phyloP scores from a whole-genome alignment of 1,140 invertebrate genomes.

The Eulimnadia texana region DNA sequence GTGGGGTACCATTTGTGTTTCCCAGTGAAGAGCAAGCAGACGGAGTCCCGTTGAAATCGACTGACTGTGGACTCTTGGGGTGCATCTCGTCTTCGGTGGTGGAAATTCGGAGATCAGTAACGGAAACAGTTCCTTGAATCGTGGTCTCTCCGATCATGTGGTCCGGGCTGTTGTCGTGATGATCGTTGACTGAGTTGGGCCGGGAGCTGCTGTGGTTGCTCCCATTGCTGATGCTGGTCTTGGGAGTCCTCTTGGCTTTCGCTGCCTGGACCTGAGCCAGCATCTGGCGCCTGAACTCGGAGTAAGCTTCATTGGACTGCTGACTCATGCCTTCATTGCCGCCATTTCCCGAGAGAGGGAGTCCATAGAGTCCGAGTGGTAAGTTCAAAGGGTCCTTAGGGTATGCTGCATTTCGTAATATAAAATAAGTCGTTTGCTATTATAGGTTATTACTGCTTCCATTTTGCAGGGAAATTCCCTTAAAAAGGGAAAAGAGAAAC shows the following conservation, averaged over 20 bases:
- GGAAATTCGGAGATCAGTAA: not conserved
- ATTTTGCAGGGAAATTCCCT: too few species aligned
- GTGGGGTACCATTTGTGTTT: not conserved
- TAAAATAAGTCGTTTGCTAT: too few species aligned
- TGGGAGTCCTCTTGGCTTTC: slow-evolving; percentile 31
- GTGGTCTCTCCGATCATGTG: not conserved
- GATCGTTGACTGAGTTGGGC: slow-evolving; percentile 1
- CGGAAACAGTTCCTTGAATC: slow-evolving; percentile 6
- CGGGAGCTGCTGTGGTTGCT: not conserved
- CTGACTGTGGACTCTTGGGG: not conserved
- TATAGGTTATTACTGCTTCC: too few species aligned
- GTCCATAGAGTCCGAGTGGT: slow-evolving; percentile 28
- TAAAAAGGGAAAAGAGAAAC: slow-evolving; percentile 12
- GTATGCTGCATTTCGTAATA: slow-evolving; percentile 53
- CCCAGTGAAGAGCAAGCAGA: not conserved
- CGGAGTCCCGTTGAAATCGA: not conserved
- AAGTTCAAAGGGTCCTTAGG: slow-evolving; percentile 47
- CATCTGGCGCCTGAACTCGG: slow-evolving; percentile 47
- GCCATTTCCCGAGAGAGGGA: slow-evolving; percentile 25
- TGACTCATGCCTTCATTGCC: slow-evolving; percentile 32
- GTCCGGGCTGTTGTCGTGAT: not conserved
- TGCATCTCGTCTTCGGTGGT: slow-evolving; percentile 1
- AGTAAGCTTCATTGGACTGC: slow-evolving; percentile 41
- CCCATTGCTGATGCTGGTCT: not conserved
- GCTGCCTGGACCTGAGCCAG: slow-evolving; percentile 43